Conservation (phyloP, 2,113 vertebrate species). For the Clarias macrocephalus region DNA sequence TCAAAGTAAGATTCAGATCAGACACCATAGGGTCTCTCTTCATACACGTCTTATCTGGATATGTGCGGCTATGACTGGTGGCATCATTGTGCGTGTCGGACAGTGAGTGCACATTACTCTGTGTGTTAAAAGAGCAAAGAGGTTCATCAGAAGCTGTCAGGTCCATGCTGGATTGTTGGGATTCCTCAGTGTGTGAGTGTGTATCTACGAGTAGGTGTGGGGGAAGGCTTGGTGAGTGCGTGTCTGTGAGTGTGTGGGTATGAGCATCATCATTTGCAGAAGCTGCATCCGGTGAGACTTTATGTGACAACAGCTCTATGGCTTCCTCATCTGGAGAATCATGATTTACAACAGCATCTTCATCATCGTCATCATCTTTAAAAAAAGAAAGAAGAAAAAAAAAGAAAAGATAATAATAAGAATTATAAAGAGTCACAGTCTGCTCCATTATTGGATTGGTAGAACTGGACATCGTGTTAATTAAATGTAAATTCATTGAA, state of each 20-base stretch:
- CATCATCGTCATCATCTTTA: conserved; percentile 39
- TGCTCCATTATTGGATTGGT: background rate
- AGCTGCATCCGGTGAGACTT: conserved; percentile 1
- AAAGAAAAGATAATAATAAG: background rate
- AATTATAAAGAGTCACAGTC: background rate
- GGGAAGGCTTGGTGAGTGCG: conserved; percentile 40
- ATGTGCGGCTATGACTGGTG: background rate
- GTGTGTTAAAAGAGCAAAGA: conserved; percentile 35
- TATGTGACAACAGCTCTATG: conserved; percentile 32
- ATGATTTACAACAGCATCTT: conserved; percentile 20
- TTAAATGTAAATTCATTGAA: background rate
- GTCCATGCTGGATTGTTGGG: conserved; percentile 48
- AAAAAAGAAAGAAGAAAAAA: conserved; percentile 1
- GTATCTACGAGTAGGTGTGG: conserved; percentile 37
- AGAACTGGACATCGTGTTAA: too few species aligned
- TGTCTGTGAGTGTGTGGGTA: background rate
- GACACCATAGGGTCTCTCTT: conserved; percentile 35
- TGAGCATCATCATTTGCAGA: conserved; percentile 23
- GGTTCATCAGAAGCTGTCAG: conserved; percentile 40
- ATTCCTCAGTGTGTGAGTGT: conserved; percentile 44
- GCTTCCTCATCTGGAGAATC: conserved; percentile 44
- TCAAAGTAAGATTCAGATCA: conserved; percentile 41
- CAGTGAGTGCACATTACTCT: conserved; percentile 9
- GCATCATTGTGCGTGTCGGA: conserved; percentile 10
- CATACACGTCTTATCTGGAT: conserved; percentile 40